These are phyloP conservation scores for Orientallactaga bullata DNA, from an alignment of 2,113 vertebrate species.

Conservation along the genomic window DNA sequence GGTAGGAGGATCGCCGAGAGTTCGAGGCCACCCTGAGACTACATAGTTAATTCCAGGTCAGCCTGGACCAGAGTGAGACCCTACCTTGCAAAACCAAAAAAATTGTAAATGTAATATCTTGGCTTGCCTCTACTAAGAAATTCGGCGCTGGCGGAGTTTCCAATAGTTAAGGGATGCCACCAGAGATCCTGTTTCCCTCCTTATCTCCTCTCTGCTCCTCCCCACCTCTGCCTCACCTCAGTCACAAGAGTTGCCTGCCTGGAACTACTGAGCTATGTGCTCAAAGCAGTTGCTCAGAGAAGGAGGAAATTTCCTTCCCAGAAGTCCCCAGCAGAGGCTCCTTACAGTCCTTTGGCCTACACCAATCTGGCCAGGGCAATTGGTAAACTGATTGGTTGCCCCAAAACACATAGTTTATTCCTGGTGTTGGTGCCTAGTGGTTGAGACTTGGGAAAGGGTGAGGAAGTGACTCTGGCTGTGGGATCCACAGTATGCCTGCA, in stretches of 20 bases:
- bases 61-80: too few species aligned
- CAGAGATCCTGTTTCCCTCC: neutral
- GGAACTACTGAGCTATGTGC: neutral
- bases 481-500: neutral
- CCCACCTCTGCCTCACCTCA: neutral
- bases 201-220: neutral
- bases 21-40: too few species aligned
- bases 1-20: too few species aligned
- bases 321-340: neutral
- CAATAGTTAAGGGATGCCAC: neutral
- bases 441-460: neutral
- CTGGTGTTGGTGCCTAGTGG: neutral
- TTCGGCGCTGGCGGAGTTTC: neutral
- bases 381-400: neutral
- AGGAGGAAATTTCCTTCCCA: neutral
- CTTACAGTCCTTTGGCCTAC: conserved; percentile 24
- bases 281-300: neutral
- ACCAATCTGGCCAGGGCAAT: neutral
- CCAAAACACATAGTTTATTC: neutral
- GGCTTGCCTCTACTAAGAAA: conserved; percentile 26
- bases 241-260: neutral
- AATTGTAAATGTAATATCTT: neutral
- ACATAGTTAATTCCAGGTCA: too few species aligned
- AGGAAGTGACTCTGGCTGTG: neutral
- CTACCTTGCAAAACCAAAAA: too few species aligned